Evolutionary conservation across 2,797 vertebrate genomes (phyloP).

Genomic region (Liasis olivaceus): DNA sequence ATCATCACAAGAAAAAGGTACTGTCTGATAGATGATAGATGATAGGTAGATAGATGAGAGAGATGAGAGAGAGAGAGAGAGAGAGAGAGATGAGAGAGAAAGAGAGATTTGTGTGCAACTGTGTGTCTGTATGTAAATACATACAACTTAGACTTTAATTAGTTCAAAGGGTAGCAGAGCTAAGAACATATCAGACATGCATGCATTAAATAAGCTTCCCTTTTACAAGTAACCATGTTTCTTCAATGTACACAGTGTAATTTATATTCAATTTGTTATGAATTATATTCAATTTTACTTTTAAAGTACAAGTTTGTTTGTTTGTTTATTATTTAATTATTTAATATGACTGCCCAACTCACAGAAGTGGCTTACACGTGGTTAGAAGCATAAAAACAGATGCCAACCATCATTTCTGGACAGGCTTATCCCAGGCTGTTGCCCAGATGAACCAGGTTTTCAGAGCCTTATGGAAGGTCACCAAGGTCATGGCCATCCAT

Average conservation of each 20-base stretch:
- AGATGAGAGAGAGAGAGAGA: too few relatives aligned
- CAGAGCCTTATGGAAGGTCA: background rate
- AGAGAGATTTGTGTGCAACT: background rate
- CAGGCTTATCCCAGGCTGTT: background rate
- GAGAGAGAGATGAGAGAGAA: background rate
- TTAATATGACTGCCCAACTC: background rate
- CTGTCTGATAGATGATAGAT: background rate
- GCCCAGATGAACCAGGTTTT: background rate
- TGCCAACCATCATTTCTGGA: background rate
- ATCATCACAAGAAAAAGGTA: slow-evolving; percentile 34
- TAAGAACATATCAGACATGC: background rate
- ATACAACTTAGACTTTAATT: background rate
- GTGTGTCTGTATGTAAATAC: slow-evolving; percentile 13
- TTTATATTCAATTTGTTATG: background rate
- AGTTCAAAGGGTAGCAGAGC: slow-evolving; percentile 26
- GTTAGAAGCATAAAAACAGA: background rate
- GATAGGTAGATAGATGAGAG: background rate
- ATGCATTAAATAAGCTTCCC: background rate
- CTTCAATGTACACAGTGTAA: background rate
- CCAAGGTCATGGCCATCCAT: background rate
- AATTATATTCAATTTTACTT: background rate
- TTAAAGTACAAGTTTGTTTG: background rate
- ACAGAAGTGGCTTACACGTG: background rate
- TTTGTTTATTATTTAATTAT: background rate
- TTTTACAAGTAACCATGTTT: background rate